Evolutionary conservation across 2,888 invertebrate species (phyloP).

Genomic region (Ceraclea dissimilis): DNA sequence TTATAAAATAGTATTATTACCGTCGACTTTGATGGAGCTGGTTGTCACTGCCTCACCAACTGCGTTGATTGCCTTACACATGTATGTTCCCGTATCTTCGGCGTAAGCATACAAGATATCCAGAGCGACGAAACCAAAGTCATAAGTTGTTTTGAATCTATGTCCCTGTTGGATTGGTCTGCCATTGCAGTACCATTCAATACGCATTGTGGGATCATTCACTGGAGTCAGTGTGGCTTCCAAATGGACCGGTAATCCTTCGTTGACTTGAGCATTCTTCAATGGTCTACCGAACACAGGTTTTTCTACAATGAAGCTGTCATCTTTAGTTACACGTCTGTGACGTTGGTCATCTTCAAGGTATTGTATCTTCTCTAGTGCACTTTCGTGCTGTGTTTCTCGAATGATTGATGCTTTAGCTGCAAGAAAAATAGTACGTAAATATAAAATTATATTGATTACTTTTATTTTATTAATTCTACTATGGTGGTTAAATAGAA

Average conservation of each 20-base stretch:
- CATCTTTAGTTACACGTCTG: slow-evolving; percentile 64
- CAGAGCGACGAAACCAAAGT: slow-evolving; percentile 95
- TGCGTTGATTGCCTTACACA: slow-evolving; percentile 91
- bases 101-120: slow-evolving; percentile 95
- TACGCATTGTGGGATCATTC: slow-evolving; percentile 96
- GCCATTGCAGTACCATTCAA: slow-evolving; percentile 97
- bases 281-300: slow-evolving; percentile 86
- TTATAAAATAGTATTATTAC: too few species aligned
- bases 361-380: slow-evolving; percentile 84
- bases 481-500: not conserved
- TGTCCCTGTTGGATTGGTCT: slow-evolving; percentile 88
- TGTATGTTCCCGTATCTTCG: slow-evolving; percentile 95
- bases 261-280: slow-evolving; percentile 76
- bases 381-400: slow-evolving; percentile 90
- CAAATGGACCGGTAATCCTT: slow-evolving; percentile 83
- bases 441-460: slow-evolving; percentile 5
- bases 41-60: slow-evolving; percentile 94
- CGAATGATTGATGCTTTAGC: slow-evolving; percentile 77
- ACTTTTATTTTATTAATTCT: not conserved
- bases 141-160: slow-evolving; percentile 92
- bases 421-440: slow-evolving; percentile 30
- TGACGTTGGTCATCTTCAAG: slow-evolving; percentile 80
- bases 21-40: slow-evolving; percentile 79
- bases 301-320: slow-evolving; percentile 70
- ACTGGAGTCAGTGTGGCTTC: slow-evolving; percentile 95